phyloP scores from a whole-genome alignment of 2,888 invertebrate genomes.

The Habrosyne pyritoides region DNA sequence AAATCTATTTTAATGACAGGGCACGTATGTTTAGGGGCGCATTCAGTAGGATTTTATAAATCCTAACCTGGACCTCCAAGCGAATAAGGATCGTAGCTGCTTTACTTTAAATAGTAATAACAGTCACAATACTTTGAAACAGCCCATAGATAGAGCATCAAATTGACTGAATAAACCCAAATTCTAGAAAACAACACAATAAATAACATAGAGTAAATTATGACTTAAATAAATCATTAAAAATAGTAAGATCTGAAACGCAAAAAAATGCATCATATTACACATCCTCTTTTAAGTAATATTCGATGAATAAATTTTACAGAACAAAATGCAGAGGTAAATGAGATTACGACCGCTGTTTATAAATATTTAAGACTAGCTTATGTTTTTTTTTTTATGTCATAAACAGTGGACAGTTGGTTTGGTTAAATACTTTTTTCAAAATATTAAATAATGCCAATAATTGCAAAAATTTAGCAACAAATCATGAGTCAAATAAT shows the following conservation, averaged over 20 bases:
- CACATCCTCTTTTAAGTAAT: conserved; percentile 10
- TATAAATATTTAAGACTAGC: neutral
- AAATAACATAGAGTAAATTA: conserved; percentile 37
- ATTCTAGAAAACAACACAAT: conserved; percentile 17
- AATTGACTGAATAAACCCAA: neutral
- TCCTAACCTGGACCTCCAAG: neutral
- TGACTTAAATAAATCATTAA: conserved; percentile 37
- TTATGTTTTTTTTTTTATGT: neutral
- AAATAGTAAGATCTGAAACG: conserved; percentile 41
- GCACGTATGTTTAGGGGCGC: neutral
- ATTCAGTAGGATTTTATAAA: too few relatives aligned
- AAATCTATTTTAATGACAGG: neutral
- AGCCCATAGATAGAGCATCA: neutral
- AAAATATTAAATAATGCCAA: neutral
- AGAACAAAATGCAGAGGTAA: neutral
- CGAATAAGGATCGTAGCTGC: neutral
- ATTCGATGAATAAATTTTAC: neutral
- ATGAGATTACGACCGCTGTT: neutral
- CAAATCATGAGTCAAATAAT: neutral
- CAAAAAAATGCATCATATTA: conserved; percentile 42
- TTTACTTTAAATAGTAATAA: neutral
- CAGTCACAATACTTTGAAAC: neutral
- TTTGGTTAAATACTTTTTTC: neutral
- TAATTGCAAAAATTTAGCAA: neutral
- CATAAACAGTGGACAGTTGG: neutral